Evolutionary conservation across 2,113 vertebrate species (phyloP), one percentile per base, ranked within the genome.

Genomic region (Pungitius pungitius): DNA sequence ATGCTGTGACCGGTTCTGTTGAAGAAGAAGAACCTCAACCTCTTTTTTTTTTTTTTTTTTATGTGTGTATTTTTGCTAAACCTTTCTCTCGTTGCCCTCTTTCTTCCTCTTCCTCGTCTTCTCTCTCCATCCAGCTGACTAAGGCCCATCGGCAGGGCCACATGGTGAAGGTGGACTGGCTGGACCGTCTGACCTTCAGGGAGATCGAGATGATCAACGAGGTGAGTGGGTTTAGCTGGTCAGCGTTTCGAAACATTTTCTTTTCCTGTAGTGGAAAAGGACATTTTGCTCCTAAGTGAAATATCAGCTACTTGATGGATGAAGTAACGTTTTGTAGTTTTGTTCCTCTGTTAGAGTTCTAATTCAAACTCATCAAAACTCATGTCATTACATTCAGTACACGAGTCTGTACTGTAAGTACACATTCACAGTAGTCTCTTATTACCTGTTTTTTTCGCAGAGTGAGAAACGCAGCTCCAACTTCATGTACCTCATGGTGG

Each of bases 121-220:
- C 45, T 17, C 1, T 24, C 45, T 64, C 35, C 52, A 24, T 92
- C 17, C 86, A 99, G 98, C 94, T 99, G 85, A 99, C 98, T 0
- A 99, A 99, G 86, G 97, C 97, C 84, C 97, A 99, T 87, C 94
- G 98, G 13, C 97, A 99, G 82, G 98, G 97, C 68, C 98, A 99
- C 89, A 98, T 99, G 97, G 98, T 99, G 73, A 99, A 99, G 91
- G 97, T 99, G 18, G 98, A 99, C 83, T 99, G 98, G 98, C 90
- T 99, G 90, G 98, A 99, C 89, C 95, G 98, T 78, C 85, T 99
- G 86, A 99, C 98, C 30, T 99, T 99, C 91, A 94, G 98, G 91
- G 98, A 99, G 92, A 99, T 99, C 62, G 98, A 99, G 91, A 99
- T 99, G 98, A 99, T 99, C 88, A 99, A 99, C 65, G 98, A 99